Percentiles rank a stretch among this genome's conserved stretches.
phyloP scores from a whole-genome alignment of 2,113 vertebrate genomes.

The human (Homo sapiens) region GRCh38 chr11:84136501-84137000 shows the following conservation, averaged over 20 bases:
- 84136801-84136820: background rate
- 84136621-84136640: background rate
- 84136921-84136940: background rate
- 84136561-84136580: background rate
- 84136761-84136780: background rate
- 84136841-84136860: background rate
- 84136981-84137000: background rate
- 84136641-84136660: background rate
- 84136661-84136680: background rate
- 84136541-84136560: background rate
- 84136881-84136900: background rate
- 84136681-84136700: background rate
- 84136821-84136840: background rate
- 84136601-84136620: background rate
- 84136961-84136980: background rate
- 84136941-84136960: background rate
- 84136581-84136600: background rate
- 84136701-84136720: slow-evolving; percentile 19
- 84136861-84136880: background rate
- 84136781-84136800: background rate
- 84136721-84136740: background rate
- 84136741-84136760: background rate
- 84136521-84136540: background rate
- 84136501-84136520: background rate
- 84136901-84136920: slow-evolving; percentile 47